Evolutionary conservation across 1,140 invertebrate genomes (phyloP).

Genomic region (Adoxophyes honmai): DNA sequence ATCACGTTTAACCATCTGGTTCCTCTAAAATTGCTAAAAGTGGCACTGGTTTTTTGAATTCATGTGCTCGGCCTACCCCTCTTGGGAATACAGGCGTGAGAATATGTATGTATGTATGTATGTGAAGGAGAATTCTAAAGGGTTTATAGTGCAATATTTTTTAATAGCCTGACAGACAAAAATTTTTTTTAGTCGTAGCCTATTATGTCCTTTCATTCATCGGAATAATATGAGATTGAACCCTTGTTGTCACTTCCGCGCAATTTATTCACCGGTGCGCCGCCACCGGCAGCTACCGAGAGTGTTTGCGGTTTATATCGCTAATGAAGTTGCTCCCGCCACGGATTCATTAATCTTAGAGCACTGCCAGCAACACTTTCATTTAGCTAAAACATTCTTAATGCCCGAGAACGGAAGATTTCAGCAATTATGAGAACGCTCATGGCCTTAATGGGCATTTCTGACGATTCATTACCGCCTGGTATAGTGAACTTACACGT

Average conservation of each 20-base stretch:
- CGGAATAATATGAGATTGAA: no score
- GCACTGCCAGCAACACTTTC: slow-evolving; percentile 13
- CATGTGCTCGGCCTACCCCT: no score
- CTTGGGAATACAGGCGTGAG: no score
- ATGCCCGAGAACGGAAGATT: slow-evolving; percentile 10
- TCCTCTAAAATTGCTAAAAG: no score
- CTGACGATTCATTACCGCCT: not conserved
- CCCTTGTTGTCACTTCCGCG: not conserved
- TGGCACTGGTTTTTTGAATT: no score
- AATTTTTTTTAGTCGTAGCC: no score
- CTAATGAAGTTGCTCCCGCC: slow-evolving; percentile 30
- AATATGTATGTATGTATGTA: no score
- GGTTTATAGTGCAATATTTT: no score
- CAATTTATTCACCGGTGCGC: not conserved
- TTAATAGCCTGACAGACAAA: no score
- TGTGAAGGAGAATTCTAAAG: no score
- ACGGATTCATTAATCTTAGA: slow-evolving; percentile 38
- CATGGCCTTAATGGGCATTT: slow-evolving; percentile 1
- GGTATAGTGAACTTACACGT: not conserved
- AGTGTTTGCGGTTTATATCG: slow-evolving; percentile 26
- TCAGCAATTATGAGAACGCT: slow-evolving; percentile 9
- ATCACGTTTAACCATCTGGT: no score
- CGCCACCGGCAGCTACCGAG: not conserved
- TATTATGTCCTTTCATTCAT: no score
- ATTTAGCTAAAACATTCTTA: slow-evolving; percentile 14